A percentile compares a stretch with the other conserved stretches of the same genome.
These are phyloP conservation scores for Byasa hedistus DNA, from an alignment of 2,888 invertebrate species.

Conservation along the genomic window DNA sequence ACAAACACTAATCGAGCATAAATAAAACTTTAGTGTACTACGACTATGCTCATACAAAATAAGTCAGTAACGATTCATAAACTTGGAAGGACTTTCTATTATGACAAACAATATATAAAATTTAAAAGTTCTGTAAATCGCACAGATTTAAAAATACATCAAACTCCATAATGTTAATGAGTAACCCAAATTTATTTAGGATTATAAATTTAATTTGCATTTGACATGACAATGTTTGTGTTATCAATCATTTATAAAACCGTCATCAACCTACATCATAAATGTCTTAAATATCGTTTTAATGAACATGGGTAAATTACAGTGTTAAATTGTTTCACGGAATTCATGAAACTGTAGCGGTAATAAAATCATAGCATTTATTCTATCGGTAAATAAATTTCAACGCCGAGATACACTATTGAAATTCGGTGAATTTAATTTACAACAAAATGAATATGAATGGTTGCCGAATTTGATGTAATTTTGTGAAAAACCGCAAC, in stretches of 20 bases:
- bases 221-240: neutral
- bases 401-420: conserved; percentile 4
- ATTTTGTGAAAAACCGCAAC: conserved; percentile 12
- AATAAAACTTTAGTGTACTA: no score
- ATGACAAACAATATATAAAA: no score
- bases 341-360: neutral
- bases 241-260: neutral
- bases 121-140: no score
- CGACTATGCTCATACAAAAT: no score
- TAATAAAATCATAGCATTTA: neutral
- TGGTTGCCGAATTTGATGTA: conserved; percentile 13
- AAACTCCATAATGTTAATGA: no score
- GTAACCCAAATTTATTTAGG: neutral
- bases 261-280: neutral
- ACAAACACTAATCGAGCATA: no score
- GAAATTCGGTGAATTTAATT: conserved; percentile 15
- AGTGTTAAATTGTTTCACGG: neutral
- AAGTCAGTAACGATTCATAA: no score
- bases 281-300: neutral
- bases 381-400: conserved; percentile 10
- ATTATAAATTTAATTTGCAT: neutral
- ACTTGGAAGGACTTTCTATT: no score
- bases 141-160: no score
- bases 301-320: neutral
- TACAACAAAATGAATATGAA: conserved; percentile 17